Evolutionary conservation across 2,888 invertebrate species (phyloP).

Genomic region (Epiblema foenella): DNA sequence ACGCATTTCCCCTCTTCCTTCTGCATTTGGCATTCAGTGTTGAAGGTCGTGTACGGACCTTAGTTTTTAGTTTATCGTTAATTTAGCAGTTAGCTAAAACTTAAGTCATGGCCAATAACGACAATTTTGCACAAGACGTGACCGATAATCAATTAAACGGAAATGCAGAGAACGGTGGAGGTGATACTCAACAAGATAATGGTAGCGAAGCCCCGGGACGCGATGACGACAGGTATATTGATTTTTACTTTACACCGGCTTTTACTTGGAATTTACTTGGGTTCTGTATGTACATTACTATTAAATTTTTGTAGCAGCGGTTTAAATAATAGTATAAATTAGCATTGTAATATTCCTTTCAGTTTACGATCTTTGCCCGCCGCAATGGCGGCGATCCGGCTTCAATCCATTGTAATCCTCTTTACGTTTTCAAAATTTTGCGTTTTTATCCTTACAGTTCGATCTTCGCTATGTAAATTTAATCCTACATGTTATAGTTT

Average conservation of each 20-base stretch:
- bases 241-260: constrained; percentile 49
- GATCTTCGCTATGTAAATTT: constrained; percentile 67
- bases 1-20: constrained; percentile 74
- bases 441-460: constrained; percentile 71
- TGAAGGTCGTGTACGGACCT: constrained; percentile 80
- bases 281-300: constrained; percentile 31
- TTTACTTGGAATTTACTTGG: constrained; percentile 18
- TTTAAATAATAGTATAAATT: constrained; percentile 47
- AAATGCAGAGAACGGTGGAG: constrained; percentile 86
- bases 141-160: constrained; percentile 88
- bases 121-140: constrained; percentile 92
- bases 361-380: constrained; percentile 60
- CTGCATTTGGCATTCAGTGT: constrained; percentile 83
- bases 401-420: constrained; percentile 74
- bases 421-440: constrained; percentile 78
- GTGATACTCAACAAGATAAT: constrained; percentile 88
- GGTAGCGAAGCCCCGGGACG: constrained; percentile 90
- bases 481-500: constrained; percentile 72
- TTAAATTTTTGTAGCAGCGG: constrained; percentile 43
- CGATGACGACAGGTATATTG: constrained; percentile 91
- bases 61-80: constrained; percentile 79
- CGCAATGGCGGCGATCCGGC: constrained; percentile 81
- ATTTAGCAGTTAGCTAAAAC: constrained; percentile 87
- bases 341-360: constrained; percentile 63
- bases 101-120: constrained; percentile 89